Conservation (phyloP, 2,113 vertebrate genomes). For the Corythornis madagascariensis region DNA sequence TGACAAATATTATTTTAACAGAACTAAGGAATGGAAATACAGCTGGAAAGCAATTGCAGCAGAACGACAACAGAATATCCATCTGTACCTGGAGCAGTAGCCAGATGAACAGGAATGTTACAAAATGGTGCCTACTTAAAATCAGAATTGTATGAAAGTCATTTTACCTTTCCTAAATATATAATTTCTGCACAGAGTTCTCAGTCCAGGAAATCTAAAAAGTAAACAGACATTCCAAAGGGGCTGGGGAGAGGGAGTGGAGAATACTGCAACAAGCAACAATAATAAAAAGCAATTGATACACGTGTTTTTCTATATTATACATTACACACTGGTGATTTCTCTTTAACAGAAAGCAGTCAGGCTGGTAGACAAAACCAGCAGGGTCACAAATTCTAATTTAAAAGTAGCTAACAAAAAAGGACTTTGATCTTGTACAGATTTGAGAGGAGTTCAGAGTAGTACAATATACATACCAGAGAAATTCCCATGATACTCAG, state of each 20-base stretch:
- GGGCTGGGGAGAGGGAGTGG: no score
- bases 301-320: neutral
- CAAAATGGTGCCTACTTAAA: neutral
- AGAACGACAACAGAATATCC: neutral
- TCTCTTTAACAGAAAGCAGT: neutral
- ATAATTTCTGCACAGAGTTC: neutral
- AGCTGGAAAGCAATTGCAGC: neutral
- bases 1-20: neutral
- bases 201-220: neutral
- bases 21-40: neutral
- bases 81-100: neutral
- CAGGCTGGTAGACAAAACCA: neutral
- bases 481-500: neutral
- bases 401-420: neutral
- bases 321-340: neutral
- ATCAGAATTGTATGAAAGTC: neutral
- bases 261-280: neutral
- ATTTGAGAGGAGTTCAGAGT: neutral
- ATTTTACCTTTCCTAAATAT: neutral
- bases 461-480: neutral
- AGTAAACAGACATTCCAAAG: neutral
- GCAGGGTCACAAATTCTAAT: neutral
- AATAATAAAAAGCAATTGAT: neutral
- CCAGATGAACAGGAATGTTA: neutral
- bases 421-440: neutral